These are phyloP conservation scores for Actinia tenebrosa DNA, from an alignment of 64 coral and sea anemone species.

Conservation along the genomic window DNA sequence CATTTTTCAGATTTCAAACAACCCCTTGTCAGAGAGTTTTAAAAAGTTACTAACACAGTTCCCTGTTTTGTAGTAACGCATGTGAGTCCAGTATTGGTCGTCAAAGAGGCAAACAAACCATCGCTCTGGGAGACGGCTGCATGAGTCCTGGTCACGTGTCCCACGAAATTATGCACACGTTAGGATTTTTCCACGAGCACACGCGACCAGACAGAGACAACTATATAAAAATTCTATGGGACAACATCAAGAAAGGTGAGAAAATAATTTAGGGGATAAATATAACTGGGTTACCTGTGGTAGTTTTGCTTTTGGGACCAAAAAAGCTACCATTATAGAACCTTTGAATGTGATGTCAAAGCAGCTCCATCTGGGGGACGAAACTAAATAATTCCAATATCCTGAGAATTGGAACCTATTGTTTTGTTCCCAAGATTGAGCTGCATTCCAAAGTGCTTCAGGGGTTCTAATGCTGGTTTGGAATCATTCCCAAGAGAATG, in stretches of 20 bases:
- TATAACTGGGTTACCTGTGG: too few relatives aligned
- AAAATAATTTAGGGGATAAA: background rate
- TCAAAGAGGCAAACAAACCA: conserved; percentile 47
- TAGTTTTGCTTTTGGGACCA: too few relatives aligned
- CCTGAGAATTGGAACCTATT: too few relatives aligned
- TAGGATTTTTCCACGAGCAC: conserved; percentile 77
- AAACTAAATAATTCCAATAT: too few relatives aligned
- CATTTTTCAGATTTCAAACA: too few relatives aligned
- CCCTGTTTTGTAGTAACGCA: background rate
- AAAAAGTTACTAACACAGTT: background rate
- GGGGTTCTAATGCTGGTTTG: too few relatives aligned
- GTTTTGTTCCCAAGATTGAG: too few relatives aligned
- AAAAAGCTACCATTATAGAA: too few relatives aligned
- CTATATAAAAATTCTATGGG: conserved; percentile 71
- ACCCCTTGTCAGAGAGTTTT: background rate
- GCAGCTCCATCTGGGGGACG: too few relatives aligned
- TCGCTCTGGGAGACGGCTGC: conserved; percentile 46
- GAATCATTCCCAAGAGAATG: too few relatives aligned
- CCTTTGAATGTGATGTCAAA: too few relatives aligned
- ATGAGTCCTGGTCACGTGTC: conserved; percentile 52
- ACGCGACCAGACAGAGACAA: conserved; percentile 59
- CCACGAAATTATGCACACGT: conserved; percentile 75
- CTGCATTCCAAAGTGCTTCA: too few relatives aligned
- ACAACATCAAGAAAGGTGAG: conserved; percentile 64
- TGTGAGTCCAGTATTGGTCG: conserved; percentile 58